A percentile compares a stretch with the other conserved stretches of the same genome.
Conservation (phyloP, 2,888 invertebrate species). For the Oxyteleia sp. region DNA sequence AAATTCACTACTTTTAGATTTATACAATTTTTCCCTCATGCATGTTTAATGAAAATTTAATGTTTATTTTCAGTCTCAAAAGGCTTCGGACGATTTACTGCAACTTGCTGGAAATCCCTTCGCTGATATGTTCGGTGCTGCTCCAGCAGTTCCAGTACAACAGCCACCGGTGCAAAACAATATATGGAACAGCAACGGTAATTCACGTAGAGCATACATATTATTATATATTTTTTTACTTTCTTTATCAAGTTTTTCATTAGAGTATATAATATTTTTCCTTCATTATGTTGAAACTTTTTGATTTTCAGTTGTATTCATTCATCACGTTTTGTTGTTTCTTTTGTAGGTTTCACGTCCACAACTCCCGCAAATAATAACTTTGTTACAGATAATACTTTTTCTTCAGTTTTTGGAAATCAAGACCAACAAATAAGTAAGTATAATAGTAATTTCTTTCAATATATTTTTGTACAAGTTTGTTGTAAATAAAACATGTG, state of each 20-base stretch:
- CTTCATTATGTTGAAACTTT: too few relatives aligned
- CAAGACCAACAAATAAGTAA: constrained; percentile 86
- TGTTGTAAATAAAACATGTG: not conserved
- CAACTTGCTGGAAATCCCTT: constrained; percentile 96
- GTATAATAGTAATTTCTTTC: constrained; percentile 69
- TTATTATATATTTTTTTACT: too few relatives aligned
- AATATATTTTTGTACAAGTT: not conserved
- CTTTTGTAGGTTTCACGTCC: constrained; percentile 86
- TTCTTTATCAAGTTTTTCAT: too few relatives aligned
- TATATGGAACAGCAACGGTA: constrained; percentile 89
- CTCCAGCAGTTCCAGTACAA: constrained; percentile 81
- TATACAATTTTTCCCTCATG: too few relatives aligned
- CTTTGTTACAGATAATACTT: constrained; percentile 95
- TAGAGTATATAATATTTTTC: too few relatives aligned
- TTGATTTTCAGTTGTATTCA: constrained; percentile 24
- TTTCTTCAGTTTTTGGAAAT: constrained; percentile 95
- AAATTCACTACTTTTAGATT: too few relatives aligned
- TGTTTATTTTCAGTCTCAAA: constrained; percentile 85
- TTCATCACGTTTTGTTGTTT: constrained; percentile 17
- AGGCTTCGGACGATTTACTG: constrained; percentile 96
- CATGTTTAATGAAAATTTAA: too few relatives aligned
- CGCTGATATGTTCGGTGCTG: constrained; percentile 93
- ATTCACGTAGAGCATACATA: too few relatives aligned
- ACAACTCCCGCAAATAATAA: constrained; percentile 88
- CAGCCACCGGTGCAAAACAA: constrained; percentile 85